Percentiles rank a stretch among this genome's conserved stretches.
phyloP scores from a whole-genome alignment of 2,113 vertebrate genomes.

The Redunca redunca region DNA sequence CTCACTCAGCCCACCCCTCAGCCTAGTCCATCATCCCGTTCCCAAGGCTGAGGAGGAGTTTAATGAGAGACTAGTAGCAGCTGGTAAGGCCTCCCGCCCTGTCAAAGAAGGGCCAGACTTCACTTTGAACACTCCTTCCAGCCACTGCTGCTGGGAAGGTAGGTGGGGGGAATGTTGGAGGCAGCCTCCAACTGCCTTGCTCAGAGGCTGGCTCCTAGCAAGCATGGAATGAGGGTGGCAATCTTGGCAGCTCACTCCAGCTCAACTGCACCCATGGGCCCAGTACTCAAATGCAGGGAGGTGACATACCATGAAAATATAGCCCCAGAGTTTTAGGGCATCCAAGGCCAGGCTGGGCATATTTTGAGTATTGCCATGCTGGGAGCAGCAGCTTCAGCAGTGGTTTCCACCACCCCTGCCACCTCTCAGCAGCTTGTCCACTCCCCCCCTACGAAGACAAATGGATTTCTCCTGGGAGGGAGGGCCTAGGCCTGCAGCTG shows the following conservation, averaged over 20 bases:
- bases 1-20: not conserved
- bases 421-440: conserved; percentile 58
- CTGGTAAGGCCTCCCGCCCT: not conserved
- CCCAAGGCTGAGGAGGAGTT: conserved; percentile 22
- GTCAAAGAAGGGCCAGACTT: conserved; percentile 2
- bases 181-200: not conserved
- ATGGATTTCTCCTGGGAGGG: conserved; percentile 69
- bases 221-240: not conserved
- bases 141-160: not conserved
- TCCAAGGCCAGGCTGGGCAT: not conserved
- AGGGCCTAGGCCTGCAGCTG: conserved; percentile 44
- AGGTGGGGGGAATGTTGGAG: too few species aligned
- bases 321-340: not conserved
- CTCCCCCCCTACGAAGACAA: conserved; percentile 64
- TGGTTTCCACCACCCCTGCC: conserved; percentile 44
- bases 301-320: conserved; percentile 1
- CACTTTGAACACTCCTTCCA: not conserved
- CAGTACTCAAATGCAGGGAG: not conserved
- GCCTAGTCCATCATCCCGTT: conserved; percentile 28
- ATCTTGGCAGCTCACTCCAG: conserved; percentile 19
- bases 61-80: conserved; percentile 28
- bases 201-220: not conserved
- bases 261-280: not conserved
- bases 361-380: not conserved
- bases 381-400: not conserved